A percentile compares a stretch with the other conserved stretches of the same genome.
phyloP scores from a whole-genome alignment of 2,797 vertebrate genomes.

The Sciurus carolinensis region DNA sequence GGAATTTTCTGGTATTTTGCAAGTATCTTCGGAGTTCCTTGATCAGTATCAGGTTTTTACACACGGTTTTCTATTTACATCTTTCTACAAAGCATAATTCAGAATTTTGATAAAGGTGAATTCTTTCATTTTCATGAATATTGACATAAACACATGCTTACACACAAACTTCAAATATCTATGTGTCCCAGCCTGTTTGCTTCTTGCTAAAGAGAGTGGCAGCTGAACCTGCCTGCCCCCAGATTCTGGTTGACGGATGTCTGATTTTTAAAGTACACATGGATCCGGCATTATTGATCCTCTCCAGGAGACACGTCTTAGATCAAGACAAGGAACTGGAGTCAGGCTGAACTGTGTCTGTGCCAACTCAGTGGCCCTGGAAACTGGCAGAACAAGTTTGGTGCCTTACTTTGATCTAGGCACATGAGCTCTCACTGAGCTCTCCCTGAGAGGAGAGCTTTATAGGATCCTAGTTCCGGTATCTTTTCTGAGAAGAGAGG shows the following conservation, averaged over 20 bases:
- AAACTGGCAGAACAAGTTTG: slow-evolving; percentile 82
- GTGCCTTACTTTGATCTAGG: slow-evolving; percentile 70
- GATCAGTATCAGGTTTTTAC: not conserved
- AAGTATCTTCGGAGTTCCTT: not conserved
- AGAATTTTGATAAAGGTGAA: slow-evolving; percentile 26
- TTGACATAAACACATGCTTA: not conserved
- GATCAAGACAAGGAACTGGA: slow-evolving; percentile 62
- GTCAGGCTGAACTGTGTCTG: not conserved
- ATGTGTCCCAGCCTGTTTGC: not conserved
- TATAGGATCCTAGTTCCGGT: not conserved
- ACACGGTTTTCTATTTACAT: not conserved
- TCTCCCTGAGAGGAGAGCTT: not conserved
- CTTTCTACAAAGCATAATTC: not conserved
- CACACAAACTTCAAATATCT: not conserved
- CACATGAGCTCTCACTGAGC: slow-evolving; percentile 33
- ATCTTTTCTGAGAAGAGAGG: slow-evolving; percentile 57
- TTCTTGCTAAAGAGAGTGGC: not conserved
- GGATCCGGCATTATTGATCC: slow-evolving; percentile 42
- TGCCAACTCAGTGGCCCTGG: slow-evolving; percentile 71
- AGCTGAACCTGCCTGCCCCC: not conserved
- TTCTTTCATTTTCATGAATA: slow-evolving; percentile 5
- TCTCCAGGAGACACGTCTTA: slow-evolving; percentile 60
- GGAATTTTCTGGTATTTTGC: slow-evolving; percentile 41
- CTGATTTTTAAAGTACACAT: slow-evolving; percentile 42
- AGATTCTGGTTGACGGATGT: slow-evolving; percentile 12